Base-by-base conservation (phyloP, 2,888 invertebrate species). In the Philopedon plagiatum region DNA sequence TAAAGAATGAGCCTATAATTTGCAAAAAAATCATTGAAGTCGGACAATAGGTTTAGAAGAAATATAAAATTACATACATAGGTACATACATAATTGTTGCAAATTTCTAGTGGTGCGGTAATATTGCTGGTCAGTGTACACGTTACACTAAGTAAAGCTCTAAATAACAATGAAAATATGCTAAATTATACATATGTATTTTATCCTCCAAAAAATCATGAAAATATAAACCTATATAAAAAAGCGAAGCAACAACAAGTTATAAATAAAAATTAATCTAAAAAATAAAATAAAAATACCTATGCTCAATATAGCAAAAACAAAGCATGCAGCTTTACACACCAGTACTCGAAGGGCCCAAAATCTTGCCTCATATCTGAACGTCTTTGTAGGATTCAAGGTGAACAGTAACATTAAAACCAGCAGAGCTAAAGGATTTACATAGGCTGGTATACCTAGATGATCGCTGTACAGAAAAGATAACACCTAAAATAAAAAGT, bases 311-410 rank as follows among this genome's bases (percentile, higher is more conserved):
- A 67, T 60, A 70, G 66, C 69, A 73, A 72, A 64, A 44, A 69
- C 57, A 66, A 72, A 67, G 32, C 73, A 71, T 60, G 68, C 71
- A 72, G 37, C 58, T 51, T 46, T 82, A 89, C 92, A 90, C 82
- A 94, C 97, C 86, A 96, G 89, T 80, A 97, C 94, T 84, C 93
- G 90, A 61, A 98, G 86, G 21, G 97, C 90, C 98, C 98, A 99
- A 86, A 97, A 96, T 75, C 98, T 87, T 0, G 98, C 97, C 83
- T 97, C 95, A 82, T 97, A 94, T 77, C 96, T 89, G 80, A 98
- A 93, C 62, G 97, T 94, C 81, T 92, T 94, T 57, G 98, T 89
- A 0, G 99, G 99, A 86, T 99, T 99, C 76, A 97, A 85, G 18
- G 99, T 87, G 83, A 97, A 98, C 13, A 91, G 87, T 80, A 92